Base-by-base conservation (phyloP, 2,113 vertebrate species). In the Fukomys damarensis region DNA sequence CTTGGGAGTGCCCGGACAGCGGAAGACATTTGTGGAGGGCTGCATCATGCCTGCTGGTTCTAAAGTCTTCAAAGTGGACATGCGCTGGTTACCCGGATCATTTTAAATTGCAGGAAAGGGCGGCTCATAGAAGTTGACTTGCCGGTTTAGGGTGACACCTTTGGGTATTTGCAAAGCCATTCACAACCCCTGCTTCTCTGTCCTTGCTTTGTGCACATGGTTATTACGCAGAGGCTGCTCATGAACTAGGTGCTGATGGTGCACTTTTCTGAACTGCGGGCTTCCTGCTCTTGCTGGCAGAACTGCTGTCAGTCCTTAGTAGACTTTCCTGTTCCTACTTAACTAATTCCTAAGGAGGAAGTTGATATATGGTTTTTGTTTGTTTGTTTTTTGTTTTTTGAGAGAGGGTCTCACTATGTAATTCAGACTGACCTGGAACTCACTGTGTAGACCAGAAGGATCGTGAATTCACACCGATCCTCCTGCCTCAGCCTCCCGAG, bases 1-100 rank as follows among this genome's bases (percentile, higher is more conserved):
- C 54, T 30, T n/a, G 17, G 41, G 76, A 43, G 58, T 24, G 59
- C 43, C 58, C 49, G 61, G 7, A 2, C 22, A 32, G 13, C 32
- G 0, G 0, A 16, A 38, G 68, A 1, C 3, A 5, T 10, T n/a
- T 49, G 17, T 19, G n/a, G 43, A 46, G n/a, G 1, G 0, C 61
- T n/a, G 43, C 26, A 0, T 32, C 20, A 0, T 7, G 12, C 13
- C 24, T 2, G 1, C 20, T 17, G 7, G n/a, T 43, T 91, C 54
- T 26, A 3, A 52, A 88, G 2, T 43, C 54, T 30, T 59, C 8
- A 2, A 11, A 32, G 81, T 41, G 12, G 65, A 22, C 2, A 3
- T 35, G 76, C 9, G 63, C 49, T 8, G 8, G 30, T n/a, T 32
- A 12, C 54, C 1, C 6, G 0, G 66, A 52, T 7, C 9, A 0